Base-by-base conservation (phyloP, 1,140 invertebrate genomes). In the Drosophila repletoides region DNA sequence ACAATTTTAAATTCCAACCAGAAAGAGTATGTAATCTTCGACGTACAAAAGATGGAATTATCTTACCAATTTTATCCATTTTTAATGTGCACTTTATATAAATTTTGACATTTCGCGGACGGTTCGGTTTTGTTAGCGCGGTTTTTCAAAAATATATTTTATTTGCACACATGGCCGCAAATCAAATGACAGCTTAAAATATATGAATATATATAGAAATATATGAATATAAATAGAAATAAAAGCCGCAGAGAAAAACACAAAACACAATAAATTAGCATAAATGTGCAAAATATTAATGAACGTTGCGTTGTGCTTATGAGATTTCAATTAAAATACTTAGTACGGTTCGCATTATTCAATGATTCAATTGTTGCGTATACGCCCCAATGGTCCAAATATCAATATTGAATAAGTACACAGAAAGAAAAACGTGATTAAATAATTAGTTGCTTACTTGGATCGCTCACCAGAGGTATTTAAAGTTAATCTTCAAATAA, bases 91-190 rank as follows among this genome's bases (percentile, higher is more conserved):
- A 74, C 64, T 61, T 76, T 56, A 49, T 63, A 55, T 58, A 45
- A 56, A 72, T 56, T 83, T 72, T 83, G 73, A 83, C 68, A 72
- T 76, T 81, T 68, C 59, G 77, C 34, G 77, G 68, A 59, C 45
- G 56, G 17, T 76, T 64, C 28, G 76, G 71, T 67, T 60, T 58
- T 33, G 34, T 22, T 10, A 24, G 33, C 12, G 15, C 15, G 34
- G 12, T 52, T 75, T 52, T 31, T 10, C 36, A 52, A 72, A 83
- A 84, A 72, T 68, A 5, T 58, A 72, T 84, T 71, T 43, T 36
- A 74, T 64, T 63, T 61, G 24, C 41, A 43, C 21, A 45, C 17
- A 10, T 29, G 43, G 56, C 66, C 79, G 55, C 79, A 86, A 84
- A 79, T 86, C 58, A 68, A 84, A 75, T 58, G 59, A 60, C 34